These are phyloP conservation scores for Mus spicilegus DNA, from an alignment of 2,113 vertebrate genomes.

Conservation along the genomic window DNA sequence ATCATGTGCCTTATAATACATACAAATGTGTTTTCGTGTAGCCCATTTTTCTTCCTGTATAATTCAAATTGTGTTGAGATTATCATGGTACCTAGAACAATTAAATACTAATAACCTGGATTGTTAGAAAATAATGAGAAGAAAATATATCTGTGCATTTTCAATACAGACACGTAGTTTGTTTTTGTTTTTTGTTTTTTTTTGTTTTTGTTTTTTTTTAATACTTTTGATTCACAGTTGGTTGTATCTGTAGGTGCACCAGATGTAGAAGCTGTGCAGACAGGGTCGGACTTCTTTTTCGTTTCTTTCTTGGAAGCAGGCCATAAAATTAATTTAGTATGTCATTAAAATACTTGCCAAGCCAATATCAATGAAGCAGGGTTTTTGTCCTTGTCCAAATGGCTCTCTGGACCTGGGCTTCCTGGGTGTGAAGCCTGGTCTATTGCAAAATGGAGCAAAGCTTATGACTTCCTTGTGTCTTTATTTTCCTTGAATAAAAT, in stretches of 20 bases:
- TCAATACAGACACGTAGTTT: not conserved
- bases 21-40: not conserved
- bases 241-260: not conserved
- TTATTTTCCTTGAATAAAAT: slow-evolving; percentile 26
- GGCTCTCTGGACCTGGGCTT: not conserved
- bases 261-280: not conserved
- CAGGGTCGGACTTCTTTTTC: not conserved
- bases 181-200: no score
- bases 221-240: not conserved
- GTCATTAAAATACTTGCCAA: slow-evolving; percentile 24
- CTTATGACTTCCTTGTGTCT: not conserved
- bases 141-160: not conserved
- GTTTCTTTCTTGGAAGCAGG: not conserved
- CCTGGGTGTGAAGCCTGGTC: not conserved
- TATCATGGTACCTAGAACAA: not conserved
- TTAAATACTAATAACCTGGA: not conserved
- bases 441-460: not conserved
- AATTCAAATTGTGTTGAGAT: not conserved
- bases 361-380: not conserved
- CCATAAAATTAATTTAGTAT: not conserved
- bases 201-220: not conserved
- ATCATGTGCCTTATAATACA: not conserved
- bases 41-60: not conserved
- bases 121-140: not conserved
- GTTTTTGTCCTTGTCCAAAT: not conserved